phyloP scores from a whole-genome alignment of 2,888 invertebrate species.

The Timema podura region DNA sequence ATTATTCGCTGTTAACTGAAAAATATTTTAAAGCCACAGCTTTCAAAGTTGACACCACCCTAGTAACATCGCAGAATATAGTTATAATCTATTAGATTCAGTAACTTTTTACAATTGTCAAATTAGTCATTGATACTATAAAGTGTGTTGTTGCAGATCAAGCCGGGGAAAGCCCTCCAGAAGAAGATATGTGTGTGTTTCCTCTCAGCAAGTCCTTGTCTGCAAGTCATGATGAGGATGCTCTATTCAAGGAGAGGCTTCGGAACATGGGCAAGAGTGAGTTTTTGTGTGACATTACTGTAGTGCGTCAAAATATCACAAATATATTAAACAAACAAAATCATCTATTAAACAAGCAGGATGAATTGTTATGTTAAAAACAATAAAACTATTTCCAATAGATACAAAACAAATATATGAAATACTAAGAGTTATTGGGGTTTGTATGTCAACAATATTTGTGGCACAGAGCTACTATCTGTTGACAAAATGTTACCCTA shows the following conservation, averaged over 20 bases:
- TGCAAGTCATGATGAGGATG: conserved; percentile 56
- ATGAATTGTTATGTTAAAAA: neutral
- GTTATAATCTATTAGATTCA: no score
- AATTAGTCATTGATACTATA: no score
- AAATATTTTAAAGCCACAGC: no score
- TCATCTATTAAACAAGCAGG: neutral
- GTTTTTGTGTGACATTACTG: conserved; percentile 33
- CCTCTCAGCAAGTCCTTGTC: conserved; percentile 28
- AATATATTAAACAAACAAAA: neutral
- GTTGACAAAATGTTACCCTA: no score
- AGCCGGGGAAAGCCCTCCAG: conserved; percentile 30
- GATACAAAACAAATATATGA: neutral
- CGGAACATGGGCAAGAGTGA: conserved; percentile 78
- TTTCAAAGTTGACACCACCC: no score
- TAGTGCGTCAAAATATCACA: neutral
- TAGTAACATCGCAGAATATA: no score
- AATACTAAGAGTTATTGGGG: no score
- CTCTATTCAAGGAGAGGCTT: conserved; percentile 68
- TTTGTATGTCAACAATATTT: no score
- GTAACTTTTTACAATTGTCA: no score
- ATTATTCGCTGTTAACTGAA: no score
- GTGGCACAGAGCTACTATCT: no score
- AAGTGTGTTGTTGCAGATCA: conserved; percentile 21
- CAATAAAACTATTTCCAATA: neutral
- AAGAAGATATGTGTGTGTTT: conserved; percentile 27